Conservation (phyloP, 2,797 vertebrate genomes). For the Helicolenus hilgendorfi region DNA sequence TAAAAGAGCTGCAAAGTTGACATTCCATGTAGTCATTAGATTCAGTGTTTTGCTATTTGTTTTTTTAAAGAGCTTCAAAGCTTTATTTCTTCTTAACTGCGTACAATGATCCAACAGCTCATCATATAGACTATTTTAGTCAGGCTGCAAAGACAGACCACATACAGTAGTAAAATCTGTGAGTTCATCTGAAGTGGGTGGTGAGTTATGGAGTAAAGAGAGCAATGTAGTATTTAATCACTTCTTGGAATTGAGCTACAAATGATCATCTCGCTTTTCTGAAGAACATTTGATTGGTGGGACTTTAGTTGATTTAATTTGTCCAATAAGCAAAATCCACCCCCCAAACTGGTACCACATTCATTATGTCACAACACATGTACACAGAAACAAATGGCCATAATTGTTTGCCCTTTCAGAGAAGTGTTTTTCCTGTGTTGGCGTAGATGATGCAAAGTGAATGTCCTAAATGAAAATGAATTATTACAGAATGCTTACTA, state of each 20-base stretch:
- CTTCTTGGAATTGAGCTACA: slow-evolving; percentile 34
- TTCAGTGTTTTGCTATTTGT: background rate
- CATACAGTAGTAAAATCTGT: background rate
- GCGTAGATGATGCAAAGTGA: slow-evolving; percentile 27
- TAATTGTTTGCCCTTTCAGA: slow-evolving; percentile 52
- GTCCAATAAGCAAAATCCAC: slow-evolving; percentile 32
- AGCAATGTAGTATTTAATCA: slow-evolving; percentile 54
- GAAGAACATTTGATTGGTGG: slow-evolving; percentile 43
- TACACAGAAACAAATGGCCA: slow-evolving; percentile 38
- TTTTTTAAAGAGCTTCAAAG: background rate
- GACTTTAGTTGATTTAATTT: slow-evolving; percentile 44
- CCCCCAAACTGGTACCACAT: slow-evolving; percentile 20
- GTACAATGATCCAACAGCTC: background rate
- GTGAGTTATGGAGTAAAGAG: slow-evolving; percentile 51
- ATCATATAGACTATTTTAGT: too few relatives aligned
- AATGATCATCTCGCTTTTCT: slow-evolving; percentile 35
- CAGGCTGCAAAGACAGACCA: background rate
- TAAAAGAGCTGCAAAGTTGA: background rate
- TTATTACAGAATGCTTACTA: slow-evolving; percentile 37
- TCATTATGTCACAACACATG: slow-evolving; percentile 35
- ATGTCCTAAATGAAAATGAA: slow-evolving; percentile 44
- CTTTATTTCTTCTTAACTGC: background rate
- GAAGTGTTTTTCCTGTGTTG: slow-evolving; percentile 17
- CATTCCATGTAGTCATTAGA: background rate
- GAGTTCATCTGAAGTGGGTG: slow-evolving; percentile 1